Evolutionary conservation across 2,797 vertebrate genomes (phyloP), one percentile per base, ranked within the genome.

Genomic region (Xiphorhynchus erythropygius): DNA sequence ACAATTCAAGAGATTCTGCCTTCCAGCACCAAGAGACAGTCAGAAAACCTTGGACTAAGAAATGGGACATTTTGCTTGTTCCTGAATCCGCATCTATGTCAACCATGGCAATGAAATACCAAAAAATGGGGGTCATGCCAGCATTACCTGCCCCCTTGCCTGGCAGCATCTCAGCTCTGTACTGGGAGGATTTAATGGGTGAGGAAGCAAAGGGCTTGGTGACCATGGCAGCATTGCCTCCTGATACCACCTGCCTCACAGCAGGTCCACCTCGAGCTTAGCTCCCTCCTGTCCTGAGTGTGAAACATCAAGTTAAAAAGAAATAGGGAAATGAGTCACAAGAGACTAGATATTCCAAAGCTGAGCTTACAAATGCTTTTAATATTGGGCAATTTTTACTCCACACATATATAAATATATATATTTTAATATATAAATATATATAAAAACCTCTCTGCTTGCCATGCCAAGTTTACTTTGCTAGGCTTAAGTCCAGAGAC

Each of bases 21-120:
- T 96, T 84, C 57, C 76, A 95, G 78, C 75, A 91, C 13, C 62
- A 44, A 77, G 62, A 83, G 41, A 75, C 28, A 64, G 46, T 6
- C 57, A 94, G 73, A 80, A 96, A 94, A 89, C 46, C 82, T 64
- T 82, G 76, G 68, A 57, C 64, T 78, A 23, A 57, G 87, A 77
- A 83, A 67, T 23, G 30, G 68, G 35, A 68, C n/a, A 19, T 57
- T 71, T 41, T 28, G 5, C 53, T 71, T 50, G 5, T 13, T 87
- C 60, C 52, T 39, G 56, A 87, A 50, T 53, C 70, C 37, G 47
- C 14, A 5, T 4, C 74, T 75, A 28, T 33, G 46, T 7, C 55
- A 68, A 50, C 22, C 0, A 0, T 41, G 44, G 35, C 4, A 83
- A 74, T 27, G 53, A 90, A 87, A 33, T 3, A 77, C 12, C 27